Base-by-base conservation (phyloP, 2,797 vertebrate species). In the Synaphobranchus kaupii region DNA sequence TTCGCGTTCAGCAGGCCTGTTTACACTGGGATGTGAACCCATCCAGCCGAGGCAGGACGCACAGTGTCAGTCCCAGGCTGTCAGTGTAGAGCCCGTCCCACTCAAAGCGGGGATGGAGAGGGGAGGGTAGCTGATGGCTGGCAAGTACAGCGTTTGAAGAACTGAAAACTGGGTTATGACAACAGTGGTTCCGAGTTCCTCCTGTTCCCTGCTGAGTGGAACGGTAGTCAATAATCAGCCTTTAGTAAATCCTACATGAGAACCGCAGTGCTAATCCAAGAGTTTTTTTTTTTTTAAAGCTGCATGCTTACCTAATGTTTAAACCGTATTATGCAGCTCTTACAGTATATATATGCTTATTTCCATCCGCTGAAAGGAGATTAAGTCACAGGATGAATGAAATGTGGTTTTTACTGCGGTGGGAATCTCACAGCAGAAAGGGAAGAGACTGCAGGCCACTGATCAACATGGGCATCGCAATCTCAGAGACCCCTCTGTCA, bases 291-390 rank as follows among this genome's bases (percentile, higher is more conserved):
- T 44, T 78, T 78, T 78, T 78, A 20, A 39, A 47, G 78, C 22
- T 22, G 78, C 47, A n/a, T 25, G 44, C 78, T 81, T 81, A 81
- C 9, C 78, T 81, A 81, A 81, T 81, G 44, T 48, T 81, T 50
- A 48, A 81, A 48, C 7, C 78, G 28, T 47, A 39, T 47, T 78
- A 78, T 22, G 15, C 73, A 22, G 73, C 76, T 48, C 44, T 80
- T 50, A 48, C 76, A 39, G 39, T 39, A 39, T 39, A 80, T 80
- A 12, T 44, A 48, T n/a, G 17, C 44, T 44, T 39, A 39, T 39
- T 39, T 76, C 78, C 22, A 10, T 20, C 20, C 47, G 22, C 22
- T 50, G 25, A 81, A 25, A 50, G 22, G 20, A 81, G 78, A 47
- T 81, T 81, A 81, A 48, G 25, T 81, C 7, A 22, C 17, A 12